Base-by-base conservation (phyloP, 37 sponge, comb jelly and placozoan species). In the Cladorhizidae sp. region DNA sequence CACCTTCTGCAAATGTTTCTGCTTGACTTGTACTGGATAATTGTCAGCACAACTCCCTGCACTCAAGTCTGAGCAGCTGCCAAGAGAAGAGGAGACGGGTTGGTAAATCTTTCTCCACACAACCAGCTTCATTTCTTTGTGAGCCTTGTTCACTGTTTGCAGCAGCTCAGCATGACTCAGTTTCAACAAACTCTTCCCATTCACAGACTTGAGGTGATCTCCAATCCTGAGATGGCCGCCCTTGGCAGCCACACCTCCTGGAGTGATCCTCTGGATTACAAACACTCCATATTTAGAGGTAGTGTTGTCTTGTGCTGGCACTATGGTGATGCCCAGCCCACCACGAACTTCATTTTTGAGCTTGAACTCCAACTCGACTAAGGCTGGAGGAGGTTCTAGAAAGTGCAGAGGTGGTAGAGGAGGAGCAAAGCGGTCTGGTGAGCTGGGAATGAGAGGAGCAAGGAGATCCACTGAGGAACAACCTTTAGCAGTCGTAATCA, bases 301-400 rank as follows among this genome's bases (percentile, higher is more conserved):
- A 31, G 82, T 90, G 12, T 29, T 22, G 22, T 68, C 82, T 35
- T 28, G 8, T 33, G 80, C 63, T 28, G 71, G 31, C 18, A 90
- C 91, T 6, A 90, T 58, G 18, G 91, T 90, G 64, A 90, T 68
- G 1, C 91, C 91, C 31, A 90, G 55, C 0, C 86, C 91, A 71
- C 64, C 64, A 6, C 70, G 57, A 20, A 81, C 75, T 37, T 67
- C 43, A 71, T 91, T 91, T n/a, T 78, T 82, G 25, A 91, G 76
- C 7, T 37, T 31, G 33, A 91, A 29, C 51, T 57, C 62, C 36
- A 84, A 26, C 58, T 61, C 28, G 18, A 52, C 26, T 59, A 80
- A 91, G 42, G 77, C 76, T 25, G 3, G 57, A 23, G 82, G 82
- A 63, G 62, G 62, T 22, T 8, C 26, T 6, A 61, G 26, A n/a